Percentiles rank a stretch among this genome's conserved stretches.
Evolutionary conservation across 2,113 vertebrate species (phyloP).

Genomic region (Sprattus sprattus): DNA sequence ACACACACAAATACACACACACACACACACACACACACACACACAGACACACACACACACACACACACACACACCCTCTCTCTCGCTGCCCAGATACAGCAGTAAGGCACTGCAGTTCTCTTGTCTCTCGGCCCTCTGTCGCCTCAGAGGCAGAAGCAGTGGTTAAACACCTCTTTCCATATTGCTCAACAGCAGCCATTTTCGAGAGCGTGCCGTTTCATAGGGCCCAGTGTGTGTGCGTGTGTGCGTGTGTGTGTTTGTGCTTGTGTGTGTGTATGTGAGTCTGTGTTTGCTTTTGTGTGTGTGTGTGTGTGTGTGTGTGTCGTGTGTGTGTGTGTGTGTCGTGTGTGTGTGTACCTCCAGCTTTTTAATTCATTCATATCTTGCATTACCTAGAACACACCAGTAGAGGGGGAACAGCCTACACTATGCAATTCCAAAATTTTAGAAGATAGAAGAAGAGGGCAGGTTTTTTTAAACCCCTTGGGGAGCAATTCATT

Average conservation of each 20-base stretch:
- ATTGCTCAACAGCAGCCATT: too few species aligned
- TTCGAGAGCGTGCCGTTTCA: too few species aligned
- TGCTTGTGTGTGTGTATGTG: background rate
- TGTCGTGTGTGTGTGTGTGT: background rate
- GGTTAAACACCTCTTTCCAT: background rate
- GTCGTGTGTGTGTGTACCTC: too few species aligned
- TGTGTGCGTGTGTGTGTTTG: too few species aligned
- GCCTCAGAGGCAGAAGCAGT: background rate
- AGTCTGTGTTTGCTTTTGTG: too few species aligned
- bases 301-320: background rate
- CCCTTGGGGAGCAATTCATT: too few species aligned
- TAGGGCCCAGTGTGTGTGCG: background rate
- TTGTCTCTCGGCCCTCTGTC: background rate
- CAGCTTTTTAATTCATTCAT: background rate
- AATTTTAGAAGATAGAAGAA: background rate
- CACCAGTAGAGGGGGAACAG: slow-evolving; percentile 10
- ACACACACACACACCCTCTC: too few species aligned
- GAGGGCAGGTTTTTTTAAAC: too few species aligned
- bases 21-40: too few species aligned
- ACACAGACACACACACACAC: too few species aligned
- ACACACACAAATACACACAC: too few species aligned
- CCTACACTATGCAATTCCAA: background rate
- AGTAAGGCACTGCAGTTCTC: background rate
- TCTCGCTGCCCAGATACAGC: background rate
- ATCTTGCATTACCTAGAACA: background rate